phyloP scores from a whole-genome alignment of 1,140 invertebrate species.

The Macrostomum lignano region DNA sequence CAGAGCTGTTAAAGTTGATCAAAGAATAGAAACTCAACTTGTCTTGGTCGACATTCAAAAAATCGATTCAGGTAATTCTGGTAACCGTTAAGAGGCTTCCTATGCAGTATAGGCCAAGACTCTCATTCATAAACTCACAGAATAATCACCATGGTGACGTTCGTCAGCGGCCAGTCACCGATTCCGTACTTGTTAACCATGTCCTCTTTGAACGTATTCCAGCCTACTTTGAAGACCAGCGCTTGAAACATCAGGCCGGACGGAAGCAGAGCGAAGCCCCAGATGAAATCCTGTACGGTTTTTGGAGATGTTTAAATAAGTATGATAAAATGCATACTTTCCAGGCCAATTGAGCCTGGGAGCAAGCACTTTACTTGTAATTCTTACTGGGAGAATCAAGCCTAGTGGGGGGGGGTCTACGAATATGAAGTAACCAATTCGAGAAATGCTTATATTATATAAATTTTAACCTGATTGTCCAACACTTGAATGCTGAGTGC shows the following conservation, averaged over 20 bases:
- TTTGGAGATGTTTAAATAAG: neutral
- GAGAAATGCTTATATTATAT: constrained; percentile 8
- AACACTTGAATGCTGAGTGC: no score
- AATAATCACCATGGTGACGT: constrained; percentile 12
- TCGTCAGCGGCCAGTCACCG: constrained; percentile 14
- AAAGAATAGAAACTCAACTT: no score
- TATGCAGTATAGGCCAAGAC: no score
- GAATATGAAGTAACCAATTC: constrained; percentile 8
- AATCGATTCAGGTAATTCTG: no score
- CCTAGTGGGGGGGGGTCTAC: neutral
- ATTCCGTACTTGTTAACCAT: constrained; percentile 13
- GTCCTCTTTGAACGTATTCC: constrained; percentile 9
- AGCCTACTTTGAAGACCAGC: constrained; percentile 13
- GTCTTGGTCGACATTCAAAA: no score
- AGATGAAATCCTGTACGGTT: constrained; percentile 15
- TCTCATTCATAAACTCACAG: constrained; percentile 12
- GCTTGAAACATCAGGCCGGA: constrained; percentile 13
- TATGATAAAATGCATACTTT: neutral
- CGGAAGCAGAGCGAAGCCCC: constrained; percentile 15
- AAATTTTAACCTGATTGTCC: no score
- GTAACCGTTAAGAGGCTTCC: neutral
- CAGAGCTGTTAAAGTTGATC: no score
- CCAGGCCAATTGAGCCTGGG: neutral
- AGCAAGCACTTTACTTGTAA: neutral
- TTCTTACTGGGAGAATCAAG: neutral